These are phyloP conservation scores for Spilogale gracilis DNA, from an alignment of 2,113 vertebrate species.

Conservation along the genomic window DNA sequence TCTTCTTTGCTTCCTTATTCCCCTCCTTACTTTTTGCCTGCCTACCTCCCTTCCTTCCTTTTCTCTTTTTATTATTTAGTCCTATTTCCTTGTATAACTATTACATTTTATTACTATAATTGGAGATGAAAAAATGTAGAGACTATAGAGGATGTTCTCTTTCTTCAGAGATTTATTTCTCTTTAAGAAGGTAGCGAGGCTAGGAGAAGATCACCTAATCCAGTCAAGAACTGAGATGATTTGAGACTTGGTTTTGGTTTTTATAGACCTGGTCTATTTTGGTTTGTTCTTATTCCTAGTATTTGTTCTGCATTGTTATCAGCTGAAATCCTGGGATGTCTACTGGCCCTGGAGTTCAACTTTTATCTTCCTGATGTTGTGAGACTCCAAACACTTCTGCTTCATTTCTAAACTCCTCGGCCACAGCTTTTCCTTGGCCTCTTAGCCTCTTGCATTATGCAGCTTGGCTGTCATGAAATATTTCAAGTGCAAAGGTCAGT, in stretches of 20 bases:
- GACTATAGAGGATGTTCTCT: neutral
- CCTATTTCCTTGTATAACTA: neutral
- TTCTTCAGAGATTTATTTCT: conserved; percentile 16
- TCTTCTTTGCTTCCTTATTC: neutral
- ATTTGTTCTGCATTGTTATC: neutral
- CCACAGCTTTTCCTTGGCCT: neutral
- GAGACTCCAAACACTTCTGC: neutral
- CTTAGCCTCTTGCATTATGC: neutral
- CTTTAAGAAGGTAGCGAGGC: neutral
- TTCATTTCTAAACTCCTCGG: neutral
- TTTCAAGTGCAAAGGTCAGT: neutral
- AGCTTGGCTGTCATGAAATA: neutral
- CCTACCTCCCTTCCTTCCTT: neutral
- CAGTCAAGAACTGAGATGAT: neutral
- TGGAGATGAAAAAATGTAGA: neutral
- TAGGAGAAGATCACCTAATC: neutral
- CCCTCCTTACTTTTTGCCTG: neutral
- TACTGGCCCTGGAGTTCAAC: neutral
- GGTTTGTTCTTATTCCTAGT: neutral
- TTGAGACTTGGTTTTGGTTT: neutral
- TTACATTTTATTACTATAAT: neutral
- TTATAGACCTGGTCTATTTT: neutral
- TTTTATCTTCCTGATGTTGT: neutral
- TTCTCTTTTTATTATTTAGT: neutral
- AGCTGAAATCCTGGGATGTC: neutral